Evolutionary conservation across 1,140 invertebrate species (phyloP), one percentile per base, ranked within the genome.

Genomic region (Oreohelix idahoensis): DNA sequence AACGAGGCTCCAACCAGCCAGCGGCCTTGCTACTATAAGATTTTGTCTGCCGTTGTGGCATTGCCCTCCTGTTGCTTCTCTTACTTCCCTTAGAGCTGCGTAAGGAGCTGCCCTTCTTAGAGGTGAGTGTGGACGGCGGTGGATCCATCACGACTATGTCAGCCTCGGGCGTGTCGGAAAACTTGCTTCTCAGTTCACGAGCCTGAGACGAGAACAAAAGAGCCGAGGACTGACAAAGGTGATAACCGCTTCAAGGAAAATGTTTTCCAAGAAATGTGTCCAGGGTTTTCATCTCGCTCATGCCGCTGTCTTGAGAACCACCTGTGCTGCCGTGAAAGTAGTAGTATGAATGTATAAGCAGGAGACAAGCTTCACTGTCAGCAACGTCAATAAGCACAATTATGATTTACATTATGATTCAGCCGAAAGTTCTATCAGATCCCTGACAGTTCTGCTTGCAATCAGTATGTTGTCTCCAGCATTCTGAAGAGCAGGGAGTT

Each of bases 1-100:
- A 23, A n/a, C 77, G 49, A 36, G 75, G 66, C 71, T 86, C 85
- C 23, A 66, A 45, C 75, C 53, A 75, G n/a, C 32, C 8, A 23
- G 45, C 76, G 29, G 51, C 45, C 45, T 63, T 53, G 38, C 76
- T 78, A 1, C 45, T 35, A 26, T 53, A 78, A 11, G 45, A 38
- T 15, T 20, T 4, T 58, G 53, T 63, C 66, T 77, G 74, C 29
- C 53, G 49, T 39, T 36, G 4, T 32, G 76, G 0, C 63, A 45
- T 32, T n/a, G 38, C 45, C 29, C 70, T 63, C 23, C 51, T 10
- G 51, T 20, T 58, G 51, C 51, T 23, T 20, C 51, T 58, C 51
- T 58, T 58, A 20, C 51, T 58, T 17, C 51, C 51, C 51, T 26
- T 58, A 58, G 17, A 23, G 26, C 51, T 58, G 10, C 26, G 17